These are phyloP conservation scores for Stichopus chloronotus DNA, from an alignment of 35 echinoderm and acorn worm species.

Conservation along the genomic window DNA sequence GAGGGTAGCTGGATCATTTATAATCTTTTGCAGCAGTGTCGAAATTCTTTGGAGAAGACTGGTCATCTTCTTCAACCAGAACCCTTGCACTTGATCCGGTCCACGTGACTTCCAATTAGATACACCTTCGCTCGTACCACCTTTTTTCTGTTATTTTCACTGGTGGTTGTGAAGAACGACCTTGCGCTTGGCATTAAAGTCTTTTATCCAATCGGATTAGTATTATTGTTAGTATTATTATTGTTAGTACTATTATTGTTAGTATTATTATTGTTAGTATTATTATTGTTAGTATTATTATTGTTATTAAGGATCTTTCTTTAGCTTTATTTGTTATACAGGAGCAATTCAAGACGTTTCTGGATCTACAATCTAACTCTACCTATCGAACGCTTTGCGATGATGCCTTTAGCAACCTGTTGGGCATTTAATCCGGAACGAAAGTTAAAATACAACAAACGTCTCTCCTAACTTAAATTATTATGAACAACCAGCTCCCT, in stretches of 20 bases:
- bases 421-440: conserved; percentile 6
- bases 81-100: conserved; percentile 25
- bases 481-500: too few relatives aligned
- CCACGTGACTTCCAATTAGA: not conserved
- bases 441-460: not conserved
- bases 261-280: too few relatives aligned
- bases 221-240: not conserved
- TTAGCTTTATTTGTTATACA: too few relatives aligned
- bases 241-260: too few relatives aligned
- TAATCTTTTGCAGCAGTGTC: not conserved
- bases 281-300: too few relatives aligned
- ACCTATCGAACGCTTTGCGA: not conserved
- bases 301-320: not conserved
- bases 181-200: conserved; percentile 5
- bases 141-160: conserved; percentile 1
- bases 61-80: not conserved
- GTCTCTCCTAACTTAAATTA: too few relatives aligned
- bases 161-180: conserved; percentile 1
- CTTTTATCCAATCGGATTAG: conserved; percentile 8
- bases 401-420: not conserved
- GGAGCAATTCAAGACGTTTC: not conserved
- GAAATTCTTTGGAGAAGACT: not conserved
- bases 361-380: conserved; percentile 16
- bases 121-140: not conserved
- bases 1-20: not conserved